These are phyloP conservation scores for Meriones psammophilus DNA, from an alignment of 2,797 vertebrate species.

Conservation along the genomic window DNA sequence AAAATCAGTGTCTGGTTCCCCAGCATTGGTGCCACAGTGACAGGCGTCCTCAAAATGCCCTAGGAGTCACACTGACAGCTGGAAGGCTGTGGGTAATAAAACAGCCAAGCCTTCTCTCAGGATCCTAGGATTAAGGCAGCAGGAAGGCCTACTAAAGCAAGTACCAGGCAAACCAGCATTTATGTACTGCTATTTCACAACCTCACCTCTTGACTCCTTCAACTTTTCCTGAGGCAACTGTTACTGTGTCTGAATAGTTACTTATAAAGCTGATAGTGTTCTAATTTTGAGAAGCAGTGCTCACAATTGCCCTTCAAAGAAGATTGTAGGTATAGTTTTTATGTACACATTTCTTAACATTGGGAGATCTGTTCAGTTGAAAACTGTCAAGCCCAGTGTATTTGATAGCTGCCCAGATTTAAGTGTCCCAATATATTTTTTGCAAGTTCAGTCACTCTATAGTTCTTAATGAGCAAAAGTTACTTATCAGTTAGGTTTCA, in stretches of 20 bases:
- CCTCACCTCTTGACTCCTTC: background rate
- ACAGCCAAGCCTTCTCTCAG: background rate
- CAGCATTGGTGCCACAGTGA: background rate
- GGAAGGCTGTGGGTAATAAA: background rate
- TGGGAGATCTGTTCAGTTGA: background rate
- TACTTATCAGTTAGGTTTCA: background rate
- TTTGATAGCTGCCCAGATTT: background rate
- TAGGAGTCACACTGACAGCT: background rate
- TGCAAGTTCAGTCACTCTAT: background rate
- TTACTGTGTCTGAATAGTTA: background rate
- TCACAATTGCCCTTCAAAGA: background rate
- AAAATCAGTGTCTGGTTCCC: background rate
- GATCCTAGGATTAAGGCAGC: background rate
- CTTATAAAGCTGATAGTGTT: conserved; percentile 23
- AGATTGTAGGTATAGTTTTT: conserved; percentile 12
- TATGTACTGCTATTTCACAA: background rate
- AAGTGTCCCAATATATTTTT: background rate
- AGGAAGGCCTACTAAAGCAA: background rate
- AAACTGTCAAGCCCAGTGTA: background rate
- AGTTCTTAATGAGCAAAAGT: background rate
- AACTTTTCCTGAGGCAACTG: conserved; percentile 26
- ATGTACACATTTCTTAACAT: background rate
- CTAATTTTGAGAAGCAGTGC: background rate
- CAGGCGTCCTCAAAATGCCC: conserved; percentile 1
- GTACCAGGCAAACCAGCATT: background rate